Base-by-base conservation (phyloP, 2,797 vertebrate species). In the Coluber constrictor region DNA sequence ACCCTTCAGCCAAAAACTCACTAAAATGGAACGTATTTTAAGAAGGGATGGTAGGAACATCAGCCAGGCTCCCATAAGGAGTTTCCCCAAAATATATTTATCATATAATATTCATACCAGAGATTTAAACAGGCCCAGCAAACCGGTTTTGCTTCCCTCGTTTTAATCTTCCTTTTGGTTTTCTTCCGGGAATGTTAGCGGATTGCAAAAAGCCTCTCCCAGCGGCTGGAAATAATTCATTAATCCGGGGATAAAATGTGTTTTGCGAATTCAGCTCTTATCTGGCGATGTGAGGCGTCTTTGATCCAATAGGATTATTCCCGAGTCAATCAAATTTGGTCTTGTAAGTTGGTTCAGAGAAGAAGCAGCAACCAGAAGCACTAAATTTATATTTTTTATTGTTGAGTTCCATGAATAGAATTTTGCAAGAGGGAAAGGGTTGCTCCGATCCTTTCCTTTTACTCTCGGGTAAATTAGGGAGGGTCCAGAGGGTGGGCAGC, bases 271-370 rank as follows among this genome's bases (percentile, higher is more conserved):
- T 83, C 20, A 47, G 74, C 74, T 83, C 10, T 83, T 25, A 1
- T 47, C 20, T 25, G 1, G 0, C 2, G 0, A 47, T 5, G 74
- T 12, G 74, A 23, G 4, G 2, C 20, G 10, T 25, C 20, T 47
- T 47, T 83, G 10, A 47, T 25, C 37, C 74, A 25, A 18, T 4
- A 9, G 70, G 70, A 37, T 79, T 23, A 43, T 37, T 9, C 32
- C 16, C 20, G 70, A 79, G 70, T 37, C 32, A 3, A 37, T 16
- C 5, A 7, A 70, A 3, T 16, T 15, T 15, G n/a, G 63, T 27
- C 63, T n/a, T 66, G 63, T 32, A n/a, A 70, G 63, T 15, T 70
- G 29, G 12, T 70, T n/a, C 63, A 15, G 29, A 66, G 29, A 13
- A 70, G 63, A 70, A 32, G 63, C 5, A 70, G 51, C 63, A 66